Evolutionary conservation across 2,888 invertebrate genomes (phyloP), one percentile per base, ranked within the genome.

Genomic region (Tenthredo livida): DNA sequence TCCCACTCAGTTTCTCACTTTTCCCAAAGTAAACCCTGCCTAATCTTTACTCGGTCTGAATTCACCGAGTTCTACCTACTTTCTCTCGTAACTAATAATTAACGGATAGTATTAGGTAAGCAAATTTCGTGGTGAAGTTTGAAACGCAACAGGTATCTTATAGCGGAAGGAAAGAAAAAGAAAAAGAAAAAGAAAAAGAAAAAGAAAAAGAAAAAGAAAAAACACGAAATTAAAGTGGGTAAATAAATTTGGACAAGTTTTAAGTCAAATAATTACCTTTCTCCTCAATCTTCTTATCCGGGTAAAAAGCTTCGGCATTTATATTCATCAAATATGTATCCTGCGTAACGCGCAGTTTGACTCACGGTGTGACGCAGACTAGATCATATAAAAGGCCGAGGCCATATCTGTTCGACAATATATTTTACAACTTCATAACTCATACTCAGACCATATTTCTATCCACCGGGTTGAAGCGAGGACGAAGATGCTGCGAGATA

Each of bases 381-480:
- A 33, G 77, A 77, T 54, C 25, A 29, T 25, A 54, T 54, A 77
- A 54, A 77, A 3, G n/a, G n/a, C 50, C n/a, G 7, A 47, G 77
- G 43, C 29, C 67, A 47, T 83, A 70, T 83, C 83, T 83, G 43
- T 67, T 29, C 70, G 50, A 37, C 50, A 29, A 83, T 83, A 70
- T 43, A 21, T 83, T 83, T 70, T 40, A 70, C 47, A 67, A 37
- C 43, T 43, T 50, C 67, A 83, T 83, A 83, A 83, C 83, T 83
- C 83, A 83, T 47, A 33, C 47, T 83, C 25, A 47, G 3, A 65
- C 83, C 67, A 50, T 40, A 9, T 70, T 37, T 17, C n/a, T 37
- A 54, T 40, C 9, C n/a, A 33, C 4, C 10, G 9, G 17, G 54
- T 7, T 15, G 33, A 54, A 77, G 77, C 54, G 29, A 10, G 50